These are phyloP conservation scores for Anseranas semipalmata DNA, from an alignment of 2,113 vertebrate species.

Conservation along the genomic window DNA sequence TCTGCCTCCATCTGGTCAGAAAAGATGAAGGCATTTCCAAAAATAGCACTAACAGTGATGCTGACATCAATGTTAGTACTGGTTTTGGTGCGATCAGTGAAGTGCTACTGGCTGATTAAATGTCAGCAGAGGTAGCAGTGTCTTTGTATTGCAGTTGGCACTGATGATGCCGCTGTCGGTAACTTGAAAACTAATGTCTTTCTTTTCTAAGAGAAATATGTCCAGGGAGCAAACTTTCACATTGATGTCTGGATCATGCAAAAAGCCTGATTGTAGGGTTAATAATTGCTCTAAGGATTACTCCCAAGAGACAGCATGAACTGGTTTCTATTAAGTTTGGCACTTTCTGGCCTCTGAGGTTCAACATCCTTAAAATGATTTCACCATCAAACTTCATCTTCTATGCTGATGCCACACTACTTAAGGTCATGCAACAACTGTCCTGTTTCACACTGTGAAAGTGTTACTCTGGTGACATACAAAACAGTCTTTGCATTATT, in stretches of 20 bases:
- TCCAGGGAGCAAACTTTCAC: neutral
- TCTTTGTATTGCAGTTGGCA: neutral
- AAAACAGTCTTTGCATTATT: neutral
- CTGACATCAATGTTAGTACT: neutral
- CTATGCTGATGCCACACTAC: fast-evolving
- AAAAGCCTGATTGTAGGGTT: neutral
- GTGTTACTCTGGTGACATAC: neutral
- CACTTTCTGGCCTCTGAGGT: neutral
- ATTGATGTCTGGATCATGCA: neutral
- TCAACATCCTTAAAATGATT: neutral
- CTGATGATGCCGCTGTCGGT: neutral
- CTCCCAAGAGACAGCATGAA: neutral
- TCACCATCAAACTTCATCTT: neutral
- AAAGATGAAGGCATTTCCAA: neutral
- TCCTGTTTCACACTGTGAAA: neutral
- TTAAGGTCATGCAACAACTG: neutral
- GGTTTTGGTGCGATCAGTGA: neutral
- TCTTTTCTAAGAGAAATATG: neutral
- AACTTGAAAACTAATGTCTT: neutral
- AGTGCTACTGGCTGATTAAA: neutral
- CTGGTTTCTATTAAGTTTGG: neutral
- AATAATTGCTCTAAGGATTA: neutral
- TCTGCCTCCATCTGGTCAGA: neutral
- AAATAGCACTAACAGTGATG: neutral
- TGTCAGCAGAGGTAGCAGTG: neutral